phyloP scores from a whole-genome alignment of 2,797 vertebrate species.

The Enteromius unitaeniatus region DNA sequence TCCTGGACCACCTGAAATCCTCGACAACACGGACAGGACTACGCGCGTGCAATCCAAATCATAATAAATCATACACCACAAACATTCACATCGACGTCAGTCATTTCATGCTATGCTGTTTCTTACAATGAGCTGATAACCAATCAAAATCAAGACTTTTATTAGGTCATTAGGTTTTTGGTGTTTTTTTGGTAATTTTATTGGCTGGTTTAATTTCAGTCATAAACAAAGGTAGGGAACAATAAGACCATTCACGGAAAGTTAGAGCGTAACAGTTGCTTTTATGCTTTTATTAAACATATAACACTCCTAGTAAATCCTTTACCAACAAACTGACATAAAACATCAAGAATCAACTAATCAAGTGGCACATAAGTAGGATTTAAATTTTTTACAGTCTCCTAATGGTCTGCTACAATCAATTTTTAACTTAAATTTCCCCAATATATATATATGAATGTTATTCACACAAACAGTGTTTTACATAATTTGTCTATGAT shows the following conservation, averaged over 20 bases:
- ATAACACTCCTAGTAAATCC: not conserved
- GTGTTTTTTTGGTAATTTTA: not conserved
- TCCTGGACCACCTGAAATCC: conserved; percentile 66
- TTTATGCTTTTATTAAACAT: not conserved
- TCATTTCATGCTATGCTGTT: not conserved
- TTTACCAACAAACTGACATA: not conserved
- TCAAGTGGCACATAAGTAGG: not conserved
- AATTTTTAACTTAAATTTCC: not conserved
- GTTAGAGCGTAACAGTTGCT: not conserved
- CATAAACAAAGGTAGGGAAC: not conserved
- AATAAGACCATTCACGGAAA: not conserved
- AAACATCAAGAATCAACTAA: not conserved
- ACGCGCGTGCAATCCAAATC: not conserved
- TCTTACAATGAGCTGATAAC: not conserved
- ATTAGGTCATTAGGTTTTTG: not conserved
- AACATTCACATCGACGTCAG: not conserved
- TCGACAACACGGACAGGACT: not conserved
- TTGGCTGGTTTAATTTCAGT: not conserved
- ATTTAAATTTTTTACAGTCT: not conserved
- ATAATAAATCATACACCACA: not conserved
- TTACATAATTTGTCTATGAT: not conserved
- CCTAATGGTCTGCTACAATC: not conserved
- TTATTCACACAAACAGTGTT: not conserved
- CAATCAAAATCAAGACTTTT: not conserved
- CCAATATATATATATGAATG: not conserved